Evolutionary conservation across 2,797 vertebrate genomes (phyloP).

Genomic region (Macropodus opercularis): DNA sequence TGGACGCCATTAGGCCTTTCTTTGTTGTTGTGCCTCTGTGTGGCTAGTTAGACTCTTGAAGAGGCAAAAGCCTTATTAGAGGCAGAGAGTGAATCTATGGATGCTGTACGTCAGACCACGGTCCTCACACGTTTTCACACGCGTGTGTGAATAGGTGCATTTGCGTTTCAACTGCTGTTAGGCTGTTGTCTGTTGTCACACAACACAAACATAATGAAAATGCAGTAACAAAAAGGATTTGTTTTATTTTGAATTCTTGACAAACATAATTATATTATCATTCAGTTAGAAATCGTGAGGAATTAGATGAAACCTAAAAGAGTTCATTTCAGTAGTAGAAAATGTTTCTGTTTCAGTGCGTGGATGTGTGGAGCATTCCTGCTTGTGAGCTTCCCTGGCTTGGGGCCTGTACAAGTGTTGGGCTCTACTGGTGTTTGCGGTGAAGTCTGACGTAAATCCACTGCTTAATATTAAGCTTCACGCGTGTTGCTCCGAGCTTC

Average conservation of each 20-base stretch:
- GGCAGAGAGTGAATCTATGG: conserved; percentile 58
- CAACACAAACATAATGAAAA: too few relatives aligned
- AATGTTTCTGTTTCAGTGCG: too few relatives aligned
- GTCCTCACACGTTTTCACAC: too few relatives aligned
- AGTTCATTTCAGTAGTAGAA: background rate
- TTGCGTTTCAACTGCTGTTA: too few relatives aligned
- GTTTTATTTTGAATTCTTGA: too few relatives aligned
- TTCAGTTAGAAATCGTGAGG: background rate
- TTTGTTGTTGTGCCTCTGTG: conserved; percentile 77
- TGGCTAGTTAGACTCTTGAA: conserved; percentile 70
- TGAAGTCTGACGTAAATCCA: conserved; percentile 47
- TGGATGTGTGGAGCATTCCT: background rate
- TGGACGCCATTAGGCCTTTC: conserved; percentile 79
- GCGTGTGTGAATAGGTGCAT: too few relatives aligned
- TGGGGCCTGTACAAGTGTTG: too few relatives aligned
- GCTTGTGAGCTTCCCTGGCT: background rate
- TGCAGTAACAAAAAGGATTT: too few relatives aligned
- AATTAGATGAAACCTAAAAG: background rate
- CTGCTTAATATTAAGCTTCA: conserved; percentile 55
- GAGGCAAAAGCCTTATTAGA: conserved; percentile 78
- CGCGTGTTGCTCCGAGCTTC: conserved; percentile 50
- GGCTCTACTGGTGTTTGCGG: conserved; percentile 32
- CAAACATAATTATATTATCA: background rate
- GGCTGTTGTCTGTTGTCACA: too few relatives aligned
- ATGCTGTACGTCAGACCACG: too few relatives aligned